These are phyloP conservation scores for Apteryx mantelli DNA, from an alignment of 2,113 vertebrate species.

Conservation along the genomic window DNA sequence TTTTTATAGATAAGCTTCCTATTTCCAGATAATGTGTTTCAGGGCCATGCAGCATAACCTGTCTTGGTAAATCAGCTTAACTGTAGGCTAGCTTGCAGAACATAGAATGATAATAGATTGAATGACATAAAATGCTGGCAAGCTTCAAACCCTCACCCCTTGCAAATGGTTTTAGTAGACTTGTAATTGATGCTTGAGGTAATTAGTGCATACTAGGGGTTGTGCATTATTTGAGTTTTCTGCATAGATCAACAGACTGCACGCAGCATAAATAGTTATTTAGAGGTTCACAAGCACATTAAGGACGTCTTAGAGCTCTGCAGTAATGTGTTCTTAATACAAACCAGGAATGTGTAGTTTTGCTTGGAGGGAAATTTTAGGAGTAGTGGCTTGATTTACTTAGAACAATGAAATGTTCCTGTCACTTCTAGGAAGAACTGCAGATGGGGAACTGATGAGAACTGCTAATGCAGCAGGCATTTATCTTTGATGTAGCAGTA, in stretches of 20 bases:
- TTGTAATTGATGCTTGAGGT: not conserved
- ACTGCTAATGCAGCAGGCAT: not conserved
- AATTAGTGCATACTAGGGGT: not conserved
- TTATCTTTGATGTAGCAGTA: not conserved
- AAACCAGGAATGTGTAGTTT: not conserved
- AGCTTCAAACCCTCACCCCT: not conserved
- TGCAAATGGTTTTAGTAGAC: not conserved
- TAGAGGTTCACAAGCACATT: not conserved
- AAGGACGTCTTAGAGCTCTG: not conserved
- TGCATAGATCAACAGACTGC: not conserved
- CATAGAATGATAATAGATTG: not conserved
- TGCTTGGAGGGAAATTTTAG: not conserved
- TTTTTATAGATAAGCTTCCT: not conserved
- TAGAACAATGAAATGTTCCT: not conserved
- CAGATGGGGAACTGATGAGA: not conserved
- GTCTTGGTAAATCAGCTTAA: conserved; percentile 6
- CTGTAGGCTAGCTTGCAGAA: not conserved
- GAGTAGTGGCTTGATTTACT: not conserved
- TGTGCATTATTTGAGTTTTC: not conserved
- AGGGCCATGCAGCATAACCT: not conserved
- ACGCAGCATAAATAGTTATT: not conserved
- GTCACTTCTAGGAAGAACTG: not conserved
- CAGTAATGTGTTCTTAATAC: not conserved
- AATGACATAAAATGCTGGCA: not conserved
- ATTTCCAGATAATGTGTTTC: not conserved